A percentile compares a stretch with the other conserved stretches of the same genome.
These are phyloP conservation scores for Drosophila neotestacea DNA, from an alignment of 2,888 invertebrate species.

Conservation along the genomic window DNA sequence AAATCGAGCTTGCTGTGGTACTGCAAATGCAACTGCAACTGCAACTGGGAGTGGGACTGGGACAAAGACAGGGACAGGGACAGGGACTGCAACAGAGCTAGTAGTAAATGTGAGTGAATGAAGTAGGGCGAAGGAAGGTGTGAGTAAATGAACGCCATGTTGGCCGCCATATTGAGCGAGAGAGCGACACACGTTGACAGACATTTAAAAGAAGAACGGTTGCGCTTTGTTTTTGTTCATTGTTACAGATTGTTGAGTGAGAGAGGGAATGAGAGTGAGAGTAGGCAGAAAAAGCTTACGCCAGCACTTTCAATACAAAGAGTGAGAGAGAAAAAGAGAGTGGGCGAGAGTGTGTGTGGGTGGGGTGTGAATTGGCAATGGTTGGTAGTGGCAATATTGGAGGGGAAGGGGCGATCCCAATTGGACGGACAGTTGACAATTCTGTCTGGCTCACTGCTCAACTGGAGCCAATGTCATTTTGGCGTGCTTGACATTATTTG, in stretches of 20 bases:
- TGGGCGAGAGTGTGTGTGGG: conserved; percentile 6
- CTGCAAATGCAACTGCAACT: not conserved
- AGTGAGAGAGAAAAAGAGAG: not conserved
- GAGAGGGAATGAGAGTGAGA: not conserved
- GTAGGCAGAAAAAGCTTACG: not conserved
- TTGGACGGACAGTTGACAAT: conserved; percentile 20
- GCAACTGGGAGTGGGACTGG: conserved; percentile 12
- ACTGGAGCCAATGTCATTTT: conserved; percentile 69
- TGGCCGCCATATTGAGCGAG: conserved; percentile 80
- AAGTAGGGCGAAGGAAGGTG: conserved; percentile 47
- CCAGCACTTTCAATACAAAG: not conserved
- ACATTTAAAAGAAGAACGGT: conserved; percentile 70
- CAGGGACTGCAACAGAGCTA: conserved; percentile 38
- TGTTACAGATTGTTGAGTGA: conserved; percentile 54
- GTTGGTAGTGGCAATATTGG: not conserved
- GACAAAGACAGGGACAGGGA: conserved; percentile 26
- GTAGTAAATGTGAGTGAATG: conserved; percentile 53
- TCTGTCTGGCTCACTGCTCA: conserved; percentile 45
- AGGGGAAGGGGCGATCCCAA: not conserved
- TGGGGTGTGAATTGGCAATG: conserved; percentile 19
- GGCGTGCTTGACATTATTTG: conserved; percentile 77
- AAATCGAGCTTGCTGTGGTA: conserved; percentile 58
- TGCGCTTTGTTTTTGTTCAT: conserved; percentile 68
- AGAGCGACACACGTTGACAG: conserved; percentile 60
- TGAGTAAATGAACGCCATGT: conserved; percentile 79